Evolutionary conservation across 2,797 vertebrate genomes (phyloP).

Genomic region (Martes flavigula): DNA sequence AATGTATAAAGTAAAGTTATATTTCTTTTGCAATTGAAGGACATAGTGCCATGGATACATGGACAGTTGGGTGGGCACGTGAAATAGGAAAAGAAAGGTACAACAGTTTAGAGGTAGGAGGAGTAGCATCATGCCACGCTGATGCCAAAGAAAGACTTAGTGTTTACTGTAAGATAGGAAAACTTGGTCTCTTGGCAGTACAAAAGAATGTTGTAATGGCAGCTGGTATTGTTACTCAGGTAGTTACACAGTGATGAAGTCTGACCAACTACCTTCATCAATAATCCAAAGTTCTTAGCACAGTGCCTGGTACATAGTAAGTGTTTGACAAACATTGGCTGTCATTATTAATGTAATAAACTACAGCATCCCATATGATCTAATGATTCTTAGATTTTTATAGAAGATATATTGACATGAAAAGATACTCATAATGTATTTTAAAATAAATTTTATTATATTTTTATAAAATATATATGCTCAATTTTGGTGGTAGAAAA

Average conservation of each 20-base stretch:
- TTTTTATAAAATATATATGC: not conserved
- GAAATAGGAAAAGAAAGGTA: not conserved
- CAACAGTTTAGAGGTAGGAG: not conserved
- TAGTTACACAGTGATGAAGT: not conserved
- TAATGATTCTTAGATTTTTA: not conserved
- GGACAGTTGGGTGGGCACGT: not conserved
- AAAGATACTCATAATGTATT: not conserved
- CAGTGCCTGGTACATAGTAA: not conserved
- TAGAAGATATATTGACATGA: not conserved
- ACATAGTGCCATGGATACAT: not conserved
- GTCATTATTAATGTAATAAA: not conserved
- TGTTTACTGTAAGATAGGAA: not conserved
- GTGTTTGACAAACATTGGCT: not conserved
- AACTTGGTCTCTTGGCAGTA: not conserved
- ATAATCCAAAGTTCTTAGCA: not conserved
- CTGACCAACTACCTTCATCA: not conserved
- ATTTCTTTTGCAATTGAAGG: not conserved
- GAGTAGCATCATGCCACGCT: not conserved
- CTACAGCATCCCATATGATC: not conserved
- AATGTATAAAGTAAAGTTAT: not conserved
- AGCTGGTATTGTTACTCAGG: not conserved
- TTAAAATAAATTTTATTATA: not conserved
- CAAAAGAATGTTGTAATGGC: not conserved
- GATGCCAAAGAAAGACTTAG: not conserved
- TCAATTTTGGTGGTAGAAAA: conserved; percentile 18